Evolutionary conservation across 2,888 invertebrate genomes (phyloP).

Genomic region (Cetonia aurata): DNA sequence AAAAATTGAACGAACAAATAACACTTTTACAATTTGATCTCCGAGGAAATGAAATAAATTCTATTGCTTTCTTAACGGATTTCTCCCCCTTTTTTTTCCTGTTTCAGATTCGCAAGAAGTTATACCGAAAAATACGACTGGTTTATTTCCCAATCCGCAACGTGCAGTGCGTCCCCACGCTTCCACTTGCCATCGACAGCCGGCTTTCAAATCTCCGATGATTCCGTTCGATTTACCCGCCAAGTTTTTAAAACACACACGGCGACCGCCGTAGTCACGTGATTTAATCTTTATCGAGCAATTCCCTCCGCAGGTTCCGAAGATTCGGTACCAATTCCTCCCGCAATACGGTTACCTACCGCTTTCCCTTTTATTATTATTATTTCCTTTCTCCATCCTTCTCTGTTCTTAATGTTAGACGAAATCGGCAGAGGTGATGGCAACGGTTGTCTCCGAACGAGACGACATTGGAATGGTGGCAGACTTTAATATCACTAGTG

Average conservation of each 20-base stretch:
- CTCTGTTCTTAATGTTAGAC: too few relatives aligned
- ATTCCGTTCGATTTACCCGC: conserved; percentile 25
- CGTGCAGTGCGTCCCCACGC: not conserved
- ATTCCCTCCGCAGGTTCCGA: conserved; percentile 10
- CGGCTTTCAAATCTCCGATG: conserved; percentile 19
- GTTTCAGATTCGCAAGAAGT: not conserved
- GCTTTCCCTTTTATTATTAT: conserved; percentile 1
- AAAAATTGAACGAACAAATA: not conserved
- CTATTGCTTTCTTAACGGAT: conserved; percentile 24
- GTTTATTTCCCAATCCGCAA: conserved; percentile 17
- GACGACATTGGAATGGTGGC: conserved; percentile 1
- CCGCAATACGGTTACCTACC: not conserved
- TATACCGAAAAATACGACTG: conserved; percentile 17
- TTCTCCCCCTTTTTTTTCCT: not conserved
- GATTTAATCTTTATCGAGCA: conserved; percentile 25
- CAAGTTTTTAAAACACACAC: conserved; percentile 31
- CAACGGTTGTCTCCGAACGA: too few relatives aligned
- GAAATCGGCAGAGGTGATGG: too few relatives aligned
- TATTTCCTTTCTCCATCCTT: not conserved
- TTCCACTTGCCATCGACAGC: conserved; percentile 8
- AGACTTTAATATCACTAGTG: conserved; percentile 4
- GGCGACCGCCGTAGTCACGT: conserved; percentile 10
- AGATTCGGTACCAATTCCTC: conserved; percentile 2
- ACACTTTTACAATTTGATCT: not conserved
- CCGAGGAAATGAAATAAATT: conserved; percentile 19